Evolutionary conservation across 2,797 vertebrate species (phyloP).

Genomic region (Gymnoscopelus microlampas): DNA sequence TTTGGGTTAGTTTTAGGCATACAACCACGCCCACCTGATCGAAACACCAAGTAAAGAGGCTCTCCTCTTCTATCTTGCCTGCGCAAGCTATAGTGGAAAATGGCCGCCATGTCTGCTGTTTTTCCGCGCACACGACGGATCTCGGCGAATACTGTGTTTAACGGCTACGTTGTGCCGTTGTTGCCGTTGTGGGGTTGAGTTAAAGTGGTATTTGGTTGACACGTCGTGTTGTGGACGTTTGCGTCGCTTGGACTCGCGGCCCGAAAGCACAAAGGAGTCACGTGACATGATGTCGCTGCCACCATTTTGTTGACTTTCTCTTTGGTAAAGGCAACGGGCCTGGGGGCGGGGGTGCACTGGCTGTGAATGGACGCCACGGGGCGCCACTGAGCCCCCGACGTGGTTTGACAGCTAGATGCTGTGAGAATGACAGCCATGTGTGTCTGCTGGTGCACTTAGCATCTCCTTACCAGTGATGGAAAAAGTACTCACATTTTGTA

Average conservation of each 20-base stretch:
- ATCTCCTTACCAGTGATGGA: too few relatives aligned
- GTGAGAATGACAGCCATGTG: slow-evolving; percentile 64
- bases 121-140: slow-evolving; percentile 76
- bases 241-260: slow-evolving; percentile 47
- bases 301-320: slow-evolving; percentile 94
- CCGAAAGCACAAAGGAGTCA: slow-evolving; percentile 94
- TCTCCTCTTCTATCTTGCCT: slow-evolving; percentile 74
- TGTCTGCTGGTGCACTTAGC: too few relatives aligned
- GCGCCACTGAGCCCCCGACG: slow-evolving; percentile 57
- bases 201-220: slow-evolving; percentile 24
- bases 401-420: slow-evolving; percentile 57
- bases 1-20: too few relatives aligned
- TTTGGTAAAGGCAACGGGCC: slow-evolving; percentile 76
- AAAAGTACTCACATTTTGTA: too few relatives aligned
- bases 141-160: slow-evolving; percentile 36
- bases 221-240: slow-evolving; percentile 51
- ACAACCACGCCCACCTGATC: too few relatives aligned
- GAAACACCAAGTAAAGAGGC: too few relatives aligned
- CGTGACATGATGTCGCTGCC: slow-evolving; percentile 86
- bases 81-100: slow-evolving; percentile 92
- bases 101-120: slow-evolving; percentile 89
- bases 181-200: accelerated
- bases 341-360: slow-evolving; percentile 67
- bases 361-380: slow-evolving; percentile 61
- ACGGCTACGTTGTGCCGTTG: accelerated